Conservation (phyloP, 2,888 invertebrate species). For the Phengaris arion region DNA sequence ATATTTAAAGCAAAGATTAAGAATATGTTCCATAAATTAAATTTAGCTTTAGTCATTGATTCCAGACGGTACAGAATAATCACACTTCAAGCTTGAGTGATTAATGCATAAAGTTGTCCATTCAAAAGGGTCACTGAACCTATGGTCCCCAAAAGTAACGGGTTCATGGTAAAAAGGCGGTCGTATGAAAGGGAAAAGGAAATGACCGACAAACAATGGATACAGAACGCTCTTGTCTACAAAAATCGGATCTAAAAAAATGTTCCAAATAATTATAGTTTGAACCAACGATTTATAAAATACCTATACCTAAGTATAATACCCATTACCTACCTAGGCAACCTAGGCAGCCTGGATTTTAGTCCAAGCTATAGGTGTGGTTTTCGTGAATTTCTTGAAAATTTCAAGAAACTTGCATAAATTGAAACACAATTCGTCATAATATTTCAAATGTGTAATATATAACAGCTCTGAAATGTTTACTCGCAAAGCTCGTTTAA, state of each 20-base stretch:
- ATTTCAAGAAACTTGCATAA: too few relatives aligned
- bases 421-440: slow-evolving; percentile 15
- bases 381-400: not conserved
- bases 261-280: not conserved
- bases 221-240: not conserved
- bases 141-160: not conserved
- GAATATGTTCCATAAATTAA: not conserved
- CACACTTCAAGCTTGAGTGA: not conserved
- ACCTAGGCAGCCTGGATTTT: too few relatives aligned
- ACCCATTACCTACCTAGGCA: too few relatives aligned
- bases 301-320: too few relatives aligned
- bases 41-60: not conserved
- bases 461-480: slow-evolving; percentile 1
- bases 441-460: slow-evolving; percentile 1
- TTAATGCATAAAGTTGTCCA: not conserved
- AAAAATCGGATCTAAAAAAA: not conserved
- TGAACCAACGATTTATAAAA: not conserved
- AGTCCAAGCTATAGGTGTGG: not conserved
- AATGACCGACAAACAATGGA: not conserved
- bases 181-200: not conserved
- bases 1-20: not conserved
- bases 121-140: not conserved
- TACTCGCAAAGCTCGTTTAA: slow-evolving; percentile 2
- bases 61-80: not conserved
- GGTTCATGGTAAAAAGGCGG: not conserved